Evolutionary conservation across 2,113 vertebrate species (phyloP).

Genomic region (Eonycteris spelaea): DNA sequence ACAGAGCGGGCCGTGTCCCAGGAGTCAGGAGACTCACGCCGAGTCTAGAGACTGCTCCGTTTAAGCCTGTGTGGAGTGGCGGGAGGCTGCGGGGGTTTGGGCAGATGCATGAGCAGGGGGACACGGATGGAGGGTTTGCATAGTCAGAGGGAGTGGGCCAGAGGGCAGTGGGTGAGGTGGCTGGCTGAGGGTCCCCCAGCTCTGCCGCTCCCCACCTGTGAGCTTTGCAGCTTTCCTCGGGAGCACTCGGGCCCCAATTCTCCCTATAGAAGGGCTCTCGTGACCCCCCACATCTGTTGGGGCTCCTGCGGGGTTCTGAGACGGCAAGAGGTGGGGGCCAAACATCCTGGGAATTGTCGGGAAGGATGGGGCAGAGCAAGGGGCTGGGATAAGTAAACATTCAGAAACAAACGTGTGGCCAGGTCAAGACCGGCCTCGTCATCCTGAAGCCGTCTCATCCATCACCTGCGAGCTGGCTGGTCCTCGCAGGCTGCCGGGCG

Average conservation of each 20-base stretch:
- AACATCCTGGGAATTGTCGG: not conserved
- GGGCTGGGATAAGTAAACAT: not conserved
- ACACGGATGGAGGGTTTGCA: not conserved
- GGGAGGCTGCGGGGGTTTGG: not conserved
- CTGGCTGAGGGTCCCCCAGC: not conserved
- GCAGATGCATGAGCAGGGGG: not conserved
- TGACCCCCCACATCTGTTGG: not conserved
- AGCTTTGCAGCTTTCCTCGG: accelerated
- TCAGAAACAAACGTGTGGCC: not conserved
- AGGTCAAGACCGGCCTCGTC: not conserved
- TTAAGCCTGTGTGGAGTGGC: not conserved
- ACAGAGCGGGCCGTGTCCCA: not conserved
- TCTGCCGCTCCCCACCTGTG: not conserved
- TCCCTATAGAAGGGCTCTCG: not conserved
- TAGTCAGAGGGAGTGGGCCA: not conserved
- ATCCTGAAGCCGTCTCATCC: not conserved
- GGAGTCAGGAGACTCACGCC: not conserved
- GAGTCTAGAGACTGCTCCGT: accelerated
- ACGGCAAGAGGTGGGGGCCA: not conserved
- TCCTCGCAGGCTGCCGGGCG: too few species aligned
- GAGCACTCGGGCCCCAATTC: too few species aligned
- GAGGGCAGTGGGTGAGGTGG: accelerated
- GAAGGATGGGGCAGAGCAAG: not conserved
- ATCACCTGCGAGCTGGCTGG: not conserved
- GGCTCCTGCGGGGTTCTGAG: not conserved